phyloP scores from a whole-genome alignment of 2,888 invertebrate species.

The Chrysolina oricalcia region DNA sequence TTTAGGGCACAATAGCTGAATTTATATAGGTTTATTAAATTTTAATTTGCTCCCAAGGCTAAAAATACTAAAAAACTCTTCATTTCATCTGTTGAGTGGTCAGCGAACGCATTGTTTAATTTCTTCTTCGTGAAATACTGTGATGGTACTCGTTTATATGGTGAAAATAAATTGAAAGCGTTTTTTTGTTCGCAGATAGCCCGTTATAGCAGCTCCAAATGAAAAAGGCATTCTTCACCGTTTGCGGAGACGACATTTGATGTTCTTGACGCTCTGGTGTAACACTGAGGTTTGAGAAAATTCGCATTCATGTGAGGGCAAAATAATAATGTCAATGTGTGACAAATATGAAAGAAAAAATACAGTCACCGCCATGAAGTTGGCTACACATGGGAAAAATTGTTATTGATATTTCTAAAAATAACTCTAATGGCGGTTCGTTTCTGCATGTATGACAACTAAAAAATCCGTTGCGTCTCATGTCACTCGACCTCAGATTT shows the following conservation, averaged over 20 bases:
- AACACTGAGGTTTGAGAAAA: not conserved
- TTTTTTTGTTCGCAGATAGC: conserved; percentile 33
- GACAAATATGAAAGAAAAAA: not conserved
- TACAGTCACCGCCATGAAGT: too few relatives aligned
- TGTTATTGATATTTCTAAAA: too few relatives aligned
- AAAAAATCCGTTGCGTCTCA: too few relatives aligned
- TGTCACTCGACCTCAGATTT: too few relatives aligned
- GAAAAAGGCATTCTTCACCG: conserved; percentile 4
- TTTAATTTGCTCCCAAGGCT: conserved; percentile 66
- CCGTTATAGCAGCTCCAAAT: conserved; percentile 24
- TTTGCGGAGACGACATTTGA: not conserved
- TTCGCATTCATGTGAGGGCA: not conserved
- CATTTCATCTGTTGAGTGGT: conserved; percentile 49
- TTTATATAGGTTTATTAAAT: conserved; percentile 72
- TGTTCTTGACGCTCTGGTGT: not conserved
- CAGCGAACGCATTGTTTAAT: conserved; percentile 53
- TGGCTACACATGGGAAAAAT: too few relatives aligned
- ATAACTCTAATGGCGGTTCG: too few relatives aligned
- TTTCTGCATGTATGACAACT: too few relatives aligned
- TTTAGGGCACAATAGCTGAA: conserved; percentile 67
- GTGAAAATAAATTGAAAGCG: conserved; percentile 49
- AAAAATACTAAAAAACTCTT: conserved; percentile 57
- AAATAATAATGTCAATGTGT: not conserved
- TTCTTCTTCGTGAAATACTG: conserved; percentile 57
- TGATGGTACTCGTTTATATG: conserved; percentile 48